Evolutionary conservation across 2,797 vertebrate species (phyloP), one percentile per base, ranked within the genome.

Genomic region (Anableps anableps): DNA sequence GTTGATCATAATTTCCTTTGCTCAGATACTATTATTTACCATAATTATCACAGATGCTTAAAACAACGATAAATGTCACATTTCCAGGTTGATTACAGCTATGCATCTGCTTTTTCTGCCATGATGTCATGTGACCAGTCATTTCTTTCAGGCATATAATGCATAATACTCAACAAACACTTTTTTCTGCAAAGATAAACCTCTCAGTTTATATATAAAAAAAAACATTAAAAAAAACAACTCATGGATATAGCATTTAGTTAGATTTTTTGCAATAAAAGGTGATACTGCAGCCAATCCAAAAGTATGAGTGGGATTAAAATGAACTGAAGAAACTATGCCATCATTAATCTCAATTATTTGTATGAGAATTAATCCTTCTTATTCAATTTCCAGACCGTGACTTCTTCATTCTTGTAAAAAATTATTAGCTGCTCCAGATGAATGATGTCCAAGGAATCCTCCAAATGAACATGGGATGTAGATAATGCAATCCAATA

Each of bases 391-490:
- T 71, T 71, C 68, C 9, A 5, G 68, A 7, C 68, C 2, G 6
- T 4, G n/a, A n/a, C 68, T 71, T 71, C 21, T 6, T 71, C 2
- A 17, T 45, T 45, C 41, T 31, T 47, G 29, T 29, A 47, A 71
- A n/a, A 70, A 71, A 45, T 19, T 29, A 71, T 47, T 71, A 17
- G 68, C 26, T 45, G 68, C 26, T 71, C 68, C 26, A 29, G 43
- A 71, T 29, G 68, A 68, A 72, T 64, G 1, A 1, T 14, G 64
- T 53, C 70, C 26, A 45, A 41, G 36, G 19, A 75, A 74, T 72
- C 1, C 0, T 66, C 0, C 0, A 23, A 29, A 16, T 26, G 11
- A 83, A 66, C 23, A 70, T 5, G 21, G 36, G 41, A 13, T 68
- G 38, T 1, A 43, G 14, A 60, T 50, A 64, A 36, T 21, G 34